These are phyloP conservation scores for Erpornis zantholeuca DNA, from an alignment of 2,113 vertebrate species.

Conservation along the genomic window DNA sequence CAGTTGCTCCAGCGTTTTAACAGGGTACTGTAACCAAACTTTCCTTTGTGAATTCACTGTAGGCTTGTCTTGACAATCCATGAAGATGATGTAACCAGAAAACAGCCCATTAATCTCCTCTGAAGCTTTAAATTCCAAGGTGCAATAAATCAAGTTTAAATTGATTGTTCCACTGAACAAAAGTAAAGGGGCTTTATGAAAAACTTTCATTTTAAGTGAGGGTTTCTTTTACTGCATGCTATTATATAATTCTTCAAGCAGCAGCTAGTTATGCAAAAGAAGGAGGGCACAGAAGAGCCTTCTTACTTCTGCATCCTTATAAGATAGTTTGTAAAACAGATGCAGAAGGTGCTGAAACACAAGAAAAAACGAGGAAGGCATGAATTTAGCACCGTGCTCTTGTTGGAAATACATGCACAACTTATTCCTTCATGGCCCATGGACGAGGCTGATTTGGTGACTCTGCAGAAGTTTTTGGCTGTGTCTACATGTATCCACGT, in stretches of 20 bases:
- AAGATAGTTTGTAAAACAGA: not conserved
- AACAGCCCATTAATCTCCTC: slow-evolving; percentile 65
- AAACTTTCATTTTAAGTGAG: not conserved
- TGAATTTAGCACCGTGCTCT: not conserved
- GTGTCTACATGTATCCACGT: not conserved
- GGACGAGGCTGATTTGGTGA: not conserved
- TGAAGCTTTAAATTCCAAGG: slow-evolving; percentile 45
- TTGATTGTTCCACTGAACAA: slow-evolving; percentile 46
- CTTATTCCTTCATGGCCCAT: not conserved
- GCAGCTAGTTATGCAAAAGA: not conserved
- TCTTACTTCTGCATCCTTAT: not conserved
- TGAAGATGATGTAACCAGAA: slow-evolving; percentile 62
- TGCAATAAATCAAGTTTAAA: slow-evolving; percentile 63
- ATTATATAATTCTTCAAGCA: not conserved
- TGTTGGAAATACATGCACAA: not conserved
- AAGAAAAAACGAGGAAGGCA: accelerated
- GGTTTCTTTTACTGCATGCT: not conserved
- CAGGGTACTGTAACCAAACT: slow-evolving; percentile 33
- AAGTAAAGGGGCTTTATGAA: not conserved
- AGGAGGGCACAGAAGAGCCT: not conserved
- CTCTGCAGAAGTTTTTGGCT: not conserved
- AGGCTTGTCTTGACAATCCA: slow-evolving; percentile 58
- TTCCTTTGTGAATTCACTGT: slow-evolving; percentile 41
- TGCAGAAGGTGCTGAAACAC: not conserved
- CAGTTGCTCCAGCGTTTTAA: not conserved